Conservation (phyloP, 2,888 invertebrate species). For the Drosophila testacea region DNA sequence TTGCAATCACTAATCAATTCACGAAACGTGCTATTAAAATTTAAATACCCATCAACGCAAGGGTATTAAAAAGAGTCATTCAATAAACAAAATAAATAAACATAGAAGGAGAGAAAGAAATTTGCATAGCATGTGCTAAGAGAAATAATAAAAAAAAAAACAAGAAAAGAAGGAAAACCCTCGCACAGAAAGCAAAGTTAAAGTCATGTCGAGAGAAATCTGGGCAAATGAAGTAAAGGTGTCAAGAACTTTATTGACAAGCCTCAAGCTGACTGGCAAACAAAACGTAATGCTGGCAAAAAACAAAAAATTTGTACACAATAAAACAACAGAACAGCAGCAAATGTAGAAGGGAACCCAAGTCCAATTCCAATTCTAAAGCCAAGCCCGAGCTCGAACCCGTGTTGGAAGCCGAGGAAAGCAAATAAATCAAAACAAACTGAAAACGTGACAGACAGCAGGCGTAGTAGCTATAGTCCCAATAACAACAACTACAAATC, state of each 20-base stretch:
- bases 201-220: conserved; percentile 76
- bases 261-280: conserved; percentile 61
- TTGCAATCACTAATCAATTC: not conserved
- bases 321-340: conserved; percentile 35
- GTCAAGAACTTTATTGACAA: conserved; percentile 80
- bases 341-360: conserved; percentile 11
- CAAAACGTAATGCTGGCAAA: conserved; percentile 52
- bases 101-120: conserved; percentile 30
- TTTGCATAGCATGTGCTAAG: conserved; percentile 50
- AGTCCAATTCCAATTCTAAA: conserved; percentile 8
- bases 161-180: conserved; percentile 26
- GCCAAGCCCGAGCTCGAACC: conserved; percentile 15
- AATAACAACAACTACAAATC: conserved; percentile 19
- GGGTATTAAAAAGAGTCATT: conserved; percentile 21
- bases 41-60: conserved; percentile 10
- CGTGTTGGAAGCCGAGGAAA: conserved; percentile 60
- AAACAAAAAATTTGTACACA: conserved; percentile 44
- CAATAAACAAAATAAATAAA: conserved; percentile 23
- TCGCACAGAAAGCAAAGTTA: conserved; percentile 64
- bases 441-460: conserved; percentile 70
- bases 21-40: conserved; percentile 2
- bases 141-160: conserved; percentile 24
- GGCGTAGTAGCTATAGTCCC: conserved; percentile 20
- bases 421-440: conserved; percentile 73
- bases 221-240: conserved; percentile 78